phyloP scores from a whole-genome alignment of 2,113 vertebrate genomes.

The Nesoenas mayeri region DNA sequence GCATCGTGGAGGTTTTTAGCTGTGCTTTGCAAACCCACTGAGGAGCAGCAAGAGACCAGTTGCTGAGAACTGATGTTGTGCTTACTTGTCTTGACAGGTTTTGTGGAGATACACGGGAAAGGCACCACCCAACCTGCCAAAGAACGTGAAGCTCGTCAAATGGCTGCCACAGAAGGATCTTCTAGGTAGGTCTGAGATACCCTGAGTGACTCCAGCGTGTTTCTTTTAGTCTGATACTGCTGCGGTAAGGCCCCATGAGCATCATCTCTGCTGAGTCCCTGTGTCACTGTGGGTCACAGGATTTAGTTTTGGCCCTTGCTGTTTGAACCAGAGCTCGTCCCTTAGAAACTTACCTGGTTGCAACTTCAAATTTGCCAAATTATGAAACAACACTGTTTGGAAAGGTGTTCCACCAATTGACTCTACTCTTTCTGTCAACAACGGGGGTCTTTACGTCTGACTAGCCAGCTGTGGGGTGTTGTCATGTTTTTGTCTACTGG shows the following conservation, averaged over 20 bases:
- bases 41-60: not conserved
- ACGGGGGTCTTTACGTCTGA: not conserved
- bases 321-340: too few species aligned
- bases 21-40: not conserved
- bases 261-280: not conserved
- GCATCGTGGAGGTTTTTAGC: not conserved
- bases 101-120: conserved; percentile 88
- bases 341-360: too few species aligned
- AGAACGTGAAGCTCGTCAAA: conserved; percentile 87
- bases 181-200: conserved; percentile 79
- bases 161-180: conserved; percentile 97
- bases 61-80: not conserved
- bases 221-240: not conserved
- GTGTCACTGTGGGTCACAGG: not conserved
- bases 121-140: conserved; percentile 73
- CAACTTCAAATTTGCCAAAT: too few species aligned
- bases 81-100: conserved; percentile 74
- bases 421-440: not conserved
- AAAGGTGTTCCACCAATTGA: not conserved
- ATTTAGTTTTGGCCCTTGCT: too few species aligned
- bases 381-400: not conserved
- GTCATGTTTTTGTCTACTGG: not conserved
- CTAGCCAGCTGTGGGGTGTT: not conserved
- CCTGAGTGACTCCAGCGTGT: not conserved
- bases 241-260: not conserved